Evolutionary conservation across 2,888 invertebrate genomes (phyloP).

Genomic region (Anticlea derivata): DNA sequence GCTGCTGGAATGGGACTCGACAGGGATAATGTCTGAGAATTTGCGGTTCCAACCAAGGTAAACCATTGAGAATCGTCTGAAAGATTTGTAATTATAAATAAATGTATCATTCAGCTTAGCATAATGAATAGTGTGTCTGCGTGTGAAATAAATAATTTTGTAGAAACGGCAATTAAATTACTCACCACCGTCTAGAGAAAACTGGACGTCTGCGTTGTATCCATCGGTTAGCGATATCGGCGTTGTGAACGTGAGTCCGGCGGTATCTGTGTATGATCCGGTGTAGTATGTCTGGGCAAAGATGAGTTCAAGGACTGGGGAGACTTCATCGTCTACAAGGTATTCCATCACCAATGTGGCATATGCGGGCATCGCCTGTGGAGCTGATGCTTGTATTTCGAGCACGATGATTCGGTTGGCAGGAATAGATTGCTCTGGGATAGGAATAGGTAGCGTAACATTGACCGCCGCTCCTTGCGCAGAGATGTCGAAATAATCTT

Average conservation of each 20-base stretch:
- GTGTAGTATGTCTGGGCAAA: constrained; percentile 41
- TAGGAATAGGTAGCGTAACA: constrained; percentile 22
- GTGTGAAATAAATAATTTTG: neutral
- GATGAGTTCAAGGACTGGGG: constrained; percentile 21
- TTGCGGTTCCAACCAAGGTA: constrained; percentile 22
- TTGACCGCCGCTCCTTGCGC: constrained; percentile 16
- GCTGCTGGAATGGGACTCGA: constrained; percentile 38
- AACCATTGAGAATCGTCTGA: constrained; percentile 32
- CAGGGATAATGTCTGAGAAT: constrained; percentile 31
- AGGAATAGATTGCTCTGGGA: constrained; percentile 43
- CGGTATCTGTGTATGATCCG: constrained; percentile 35
- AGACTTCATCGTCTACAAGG: constrained; percentile 15
- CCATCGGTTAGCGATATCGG: constrained; percentile 38
- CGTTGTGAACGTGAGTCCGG: constrained; percentile 33
- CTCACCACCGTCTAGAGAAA: constrained; percentile 46
- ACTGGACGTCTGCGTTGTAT: constrained; percentile 39
- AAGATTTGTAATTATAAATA: neutral
- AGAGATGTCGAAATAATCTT: constrained; percentile 13
- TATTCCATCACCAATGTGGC: constrained; percentile 46
- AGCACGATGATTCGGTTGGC: constrained; percentile 40
- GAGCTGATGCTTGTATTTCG: constrained; percentile 43
- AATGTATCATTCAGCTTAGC: neutral
- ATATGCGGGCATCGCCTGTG: constrained; percentile 36
- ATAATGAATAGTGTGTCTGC: neutral
- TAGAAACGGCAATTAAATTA: neutral